A percentile compares a stretch with the other conserved stretches of the same genome.
phyloP scores from a whole-genome alignment of 1,140 invertebrate species.

The Temnothorax longispinosus region DNA sequence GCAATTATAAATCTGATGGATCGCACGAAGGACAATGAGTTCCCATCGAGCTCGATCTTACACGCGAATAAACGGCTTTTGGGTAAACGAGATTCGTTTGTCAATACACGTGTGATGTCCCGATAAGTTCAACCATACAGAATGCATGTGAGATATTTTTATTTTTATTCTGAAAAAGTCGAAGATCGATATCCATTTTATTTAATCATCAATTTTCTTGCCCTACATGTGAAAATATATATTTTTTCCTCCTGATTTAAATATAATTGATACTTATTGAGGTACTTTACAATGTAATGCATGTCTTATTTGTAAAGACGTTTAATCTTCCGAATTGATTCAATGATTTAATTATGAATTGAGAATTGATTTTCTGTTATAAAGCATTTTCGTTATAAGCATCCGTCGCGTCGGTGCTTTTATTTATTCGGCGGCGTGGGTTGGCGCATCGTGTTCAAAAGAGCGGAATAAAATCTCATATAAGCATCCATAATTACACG shows the following conservation, averaged over 20 bases:
- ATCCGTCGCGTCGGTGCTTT: background rate
- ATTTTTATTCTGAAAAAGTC: slow-evolving; percentile 33
- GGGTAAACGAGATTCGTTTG: slow-evolving; percentile 63
- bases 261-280: background rate
- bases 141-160: slow-evolving; percentile 42
- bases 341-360: slow-evolving; percentile 20
- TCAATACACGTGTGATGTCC: slow-evolving; percentile 18
- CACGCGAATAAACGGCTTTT: slow-evolving; percentile 64
- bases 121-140: slow-evolving; percentile 13
- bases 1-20: slow-evolving; percentile 55
- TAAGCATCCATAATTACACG: background rate
- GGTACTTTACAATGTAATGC: background rate
- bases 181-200: background rate
- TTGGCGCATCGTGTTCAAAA: background rate
- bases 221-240: background rate
- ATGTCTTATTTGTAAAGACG: background rate
- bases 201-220: background rate
- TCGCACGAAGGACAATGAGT: slow-evolving; percentile 58
- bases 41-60: slow-evolving; percentile 39
- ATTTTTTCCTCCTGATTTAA: background rate
- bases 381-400: background rate
- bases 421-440: background rate
- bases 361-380: slow-evolving; percentile 20
- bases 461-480: slow-evolving; percentile 7
- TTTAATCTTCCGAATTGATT: background rate